Conservation (phyloP, 1,140 invertebrate species). For the Plodia interpunctella region DNA sequence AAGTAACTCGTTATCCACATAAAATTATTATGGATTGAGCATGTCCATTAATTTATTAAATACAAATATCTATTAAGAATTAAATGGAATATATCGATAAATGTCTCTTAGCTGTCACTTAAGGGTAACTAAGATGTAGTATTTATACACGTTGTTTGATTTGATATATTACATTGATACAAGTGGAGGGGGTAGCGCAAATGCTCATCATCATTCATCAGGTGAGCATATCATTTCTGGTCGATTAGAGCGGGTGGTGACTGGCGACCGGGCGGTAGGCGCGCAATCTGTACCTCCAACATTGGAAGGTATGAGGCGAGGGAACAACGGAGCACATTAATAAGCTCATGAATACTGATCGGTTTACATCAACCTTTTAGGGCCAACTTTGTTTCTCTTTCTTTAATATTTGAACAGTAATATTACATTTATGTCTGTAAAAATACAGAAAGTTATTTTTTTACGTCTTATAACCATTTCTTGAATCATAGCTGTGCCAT, state of each 20-base stretch:
- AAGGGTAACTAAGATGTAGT: neutral
- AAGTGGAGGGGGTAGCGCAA: conserved; percentile 16
- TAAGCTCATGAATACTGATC: conserved; percentile 62
- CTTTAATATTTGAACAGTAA: neutral
- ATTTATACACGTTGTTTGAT: neutral
- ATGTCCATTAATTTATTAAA: too few species aligned
- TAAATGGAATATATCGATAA: too few species aligned
- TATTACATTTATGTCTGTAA: too few species aligned
- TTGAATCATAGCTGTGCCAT: too few species aligned
- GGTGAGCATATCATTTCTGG: conserved; percentile 60
- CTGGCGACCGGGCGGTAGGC: conserved; percentile 21
- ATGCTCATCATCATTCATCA: conserved; percentile 58
- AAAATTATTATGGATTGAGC: too few species aligned
- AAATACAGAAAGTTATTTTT: neutral
- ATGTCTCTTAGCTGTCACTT: too few species aligned
- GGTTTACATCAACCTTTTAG: conserved; percentile 11
- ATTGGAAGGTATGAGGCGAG: conserved; percentile 24
- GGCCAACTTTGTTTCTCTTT: neutral
- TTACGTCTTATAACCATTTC: neutral
- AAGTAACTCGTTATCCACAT: too few species aligned
- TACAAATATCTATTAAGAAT: too few species aligned
- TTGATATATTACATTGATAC: neutral
- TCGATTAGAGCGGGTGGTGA: conserved; percentile 55
- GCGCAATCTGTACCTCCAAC: conserved; percentile 40
- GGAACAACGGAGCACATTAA: conserved; percentile 43